These are phyloP conservation scores for Picus viridis DNA, from an alignment of 2,797 vertebrate species.

Conservation along the genomic window DNA sequence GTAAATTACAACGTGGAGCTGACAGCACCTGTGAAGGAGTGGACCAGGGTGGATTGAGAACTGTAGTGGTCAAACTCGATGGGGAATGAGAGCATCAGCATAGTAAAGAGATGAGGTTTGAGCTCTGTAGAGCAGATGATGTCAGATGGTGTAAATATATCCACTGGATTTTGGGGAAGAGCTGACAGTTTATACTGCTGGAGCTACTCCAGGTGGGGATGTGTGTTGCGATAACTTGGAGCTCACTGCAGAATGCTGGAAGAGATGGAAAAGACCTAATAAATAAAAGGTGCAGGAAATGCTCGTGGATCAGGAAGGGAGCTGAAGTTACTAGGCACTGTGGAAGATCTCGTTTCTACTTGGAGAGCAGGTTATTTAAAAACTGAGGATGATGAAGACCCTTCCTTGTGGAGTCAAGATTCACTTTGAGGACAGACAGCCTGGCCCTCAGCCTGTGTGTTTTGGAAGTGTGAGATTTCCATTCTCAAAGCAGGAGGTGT, in stretches of 20 bases:
- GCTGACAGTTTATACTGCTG: not conserved
- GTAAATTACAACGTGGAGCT: not conserved
- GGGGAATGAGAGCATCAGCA: not conserved
- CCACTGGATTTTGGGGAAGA: not conserved
- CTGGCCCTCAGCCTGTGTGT: rapidly evolving
- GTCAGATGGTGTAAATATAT: not conserved
- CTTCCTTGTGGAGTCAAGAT: not conserved
- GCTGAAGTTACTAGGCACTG: not conserved
- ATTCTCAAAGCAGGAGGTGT: not conserved
- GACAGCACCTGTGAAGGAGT: not conserved
- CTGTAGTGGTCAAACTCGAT: not conserved
- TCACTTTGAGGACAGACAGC: not conserved
- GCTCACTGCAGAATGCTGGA: not conserved
- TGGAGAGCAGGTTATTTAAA: not conserved
- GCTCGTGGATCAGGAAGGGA: rapidly evolving
- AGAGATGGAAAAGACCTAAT: not conserved
- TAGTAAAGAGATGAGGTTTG: not conserved
- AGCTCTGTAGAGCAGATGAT: not conserved
- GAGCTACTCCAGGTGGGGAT: not conserved
- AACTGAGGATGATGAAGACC: not conserved
- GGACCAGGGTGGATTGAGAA: not conserved
- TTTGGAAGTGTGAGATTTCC: not conserved
- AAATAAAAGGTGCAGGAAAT: not conserved
- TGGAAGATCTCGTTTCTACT: not conserved
- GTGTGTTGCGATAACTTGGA: not conserved